Evolutionary conservation across 2,113 vertebrate species (phyloP).

Genomic region (Phaethornis superciliosus): DNA sequence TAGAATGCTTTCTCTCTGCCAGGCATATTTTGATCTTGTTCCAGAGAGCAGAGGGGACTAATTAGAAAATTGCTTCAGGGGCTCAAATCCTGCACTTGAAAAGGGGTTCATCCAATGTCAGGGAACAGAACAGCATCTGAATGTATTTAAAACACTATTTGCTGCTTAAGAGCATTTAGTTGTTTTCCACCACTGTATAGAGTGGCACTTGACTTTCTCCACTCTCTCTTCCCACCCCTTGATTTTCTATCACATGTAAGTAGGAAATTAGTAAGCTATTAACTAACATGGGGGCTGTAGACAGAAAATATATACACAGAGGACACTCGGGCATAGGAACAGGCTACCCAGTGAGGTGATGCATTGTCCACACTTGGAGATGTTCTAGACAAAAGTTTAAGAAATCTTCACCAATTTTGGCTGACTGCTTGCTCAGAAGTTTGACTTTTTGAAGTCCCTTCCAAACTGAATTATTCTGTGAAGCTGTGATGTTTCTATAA

Average conservation of each 20-base stretch:
- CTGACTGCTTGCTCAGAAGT: not conserved
- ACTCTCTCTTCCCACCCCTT: not conserved
- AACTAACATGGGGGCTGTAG: not conserved
- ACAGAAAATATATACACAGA: not conserved
- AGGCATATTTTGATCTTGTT: slow-evolving; percentile 41
- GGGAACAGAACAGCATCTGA: not conserved
- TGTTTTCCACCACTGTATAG: not conserved
- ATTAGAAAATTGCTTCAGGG: slow-evolving; percentile 56
- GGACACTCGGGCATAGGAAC: not conserved
- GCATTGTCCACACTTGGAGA: not conserved
- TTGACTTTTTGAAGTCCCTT: not conserved
- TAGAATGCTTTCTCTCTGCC: slow-evolving; percentile 20
- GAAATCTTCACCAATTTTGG: not conserved
- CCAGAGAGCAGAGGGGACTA: slow-evolving; percentile 25
- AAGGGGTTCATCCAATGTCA: slow-evolving; percentile 29
- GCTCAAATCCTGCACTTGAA: slow-evolving; percentile 19
- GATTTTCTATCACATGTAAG: not conserved
- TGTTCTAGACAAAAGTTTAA: not conserved
- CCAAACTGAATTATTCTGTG: not conserved
- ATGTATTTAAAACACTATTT: slow-evolving; percentile 9
- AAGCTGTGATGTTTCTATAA: not conserved
- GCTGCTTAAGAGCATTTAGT: not conserved
- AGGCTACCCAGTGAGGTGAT: not conserved
- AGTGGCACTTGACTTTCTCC: not conserved
- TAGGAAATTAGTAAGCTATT: not conserved